Evolutionary conservation across 2,113 vertebrate genomes (phyloP).

Genomic region (Turnix velox): DNA sequence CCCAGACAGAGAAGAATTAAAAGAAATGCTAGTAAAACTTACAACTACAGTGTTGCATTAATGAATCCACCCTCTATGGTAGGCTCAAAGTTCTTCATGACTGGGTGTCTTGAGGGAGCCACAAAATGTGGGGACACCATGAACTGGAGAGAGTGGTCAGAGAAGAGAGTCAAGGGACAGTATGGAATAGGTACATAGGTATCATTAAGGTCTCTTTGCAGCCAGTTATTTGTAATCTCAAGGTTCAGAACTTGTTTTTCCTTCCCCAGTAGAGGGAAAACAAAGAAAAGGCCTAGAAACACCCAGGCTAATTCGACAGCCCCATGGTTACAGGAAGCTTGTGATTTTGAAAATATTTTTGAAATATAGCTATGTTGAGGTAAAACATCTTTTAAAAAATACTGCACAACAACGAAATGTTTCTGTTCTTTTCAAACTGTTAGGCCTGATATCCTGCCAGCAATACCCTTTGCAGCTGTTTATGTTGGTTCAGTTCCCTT

Average conservation of each 20-base stretch:
- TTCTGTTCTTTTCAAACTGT: conserved; percentile 63
- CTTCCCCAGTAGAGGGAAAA: neutral
- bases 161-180: neutral
- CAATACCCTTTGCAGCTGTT: conserved; percentile 61
- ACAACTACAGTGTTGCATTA: fast-evolving
- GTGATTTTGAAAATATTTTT: conserved; percentile 46
- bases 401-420: conserved; percentile 58
- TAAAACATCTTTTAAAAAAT: conserved; percentile 65
- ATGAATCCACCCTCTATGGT: neutral
- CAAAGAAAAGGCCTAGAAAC: neutral
- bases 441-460: conserved; percentile 63
- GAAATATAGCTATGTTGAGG: conserved; percentile 56
- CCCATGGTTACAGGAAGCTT: neutral
- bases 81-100: neutral
- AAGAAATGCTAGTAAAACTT: neutral
- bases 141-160: neutral
- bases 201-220: neutral
- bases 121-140: neutral
- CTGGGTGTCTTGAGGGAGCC: neutral
- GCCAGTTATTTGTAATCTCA: neutral
- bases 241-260: neutral
- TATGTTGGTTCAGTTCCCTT: conserved; percentile 67
- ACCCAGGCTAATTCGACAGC: neutral
- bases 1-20: neutral
- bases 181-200: fast-evolving